phyloP scores from a whole-genome alignment of 2,888 invertebrate species.

The Halictus quadricinctus region DNA sequence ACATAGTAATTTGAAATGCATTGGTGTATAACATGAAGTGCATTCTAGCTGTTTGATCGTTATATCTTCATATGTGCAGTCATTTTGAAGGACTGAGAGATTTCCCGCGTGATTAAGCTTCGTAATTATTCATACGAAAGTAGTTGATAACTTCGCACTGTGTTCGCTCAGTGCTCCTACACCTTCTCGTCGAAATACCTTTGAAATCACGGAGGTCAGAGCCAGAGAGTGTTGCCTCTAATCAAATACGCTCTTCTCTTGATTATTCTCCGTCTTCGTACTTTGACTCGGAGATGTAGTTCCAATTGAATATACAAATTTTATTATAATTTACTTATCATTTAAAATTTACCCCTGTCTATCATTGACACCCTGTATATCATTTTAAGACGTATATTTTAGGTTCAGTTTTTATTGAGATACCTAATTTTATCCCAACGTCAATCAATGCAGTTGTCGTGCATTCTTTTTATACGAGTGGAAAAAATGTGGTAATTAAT shows the following conservation, averaged over 20 bases:
- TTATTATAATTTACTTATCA: background rate
- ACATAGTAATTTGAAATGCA: background rate
- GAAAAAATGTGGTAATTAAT: too few relatives aligned
- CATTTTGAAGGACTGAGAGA: constrained; percentile 71
- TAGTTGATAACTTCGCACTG: constrained; percentile 54
- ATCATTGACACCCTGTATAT: too few relatives aligned
- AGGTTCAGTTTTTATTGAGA: too few relatives aligned
- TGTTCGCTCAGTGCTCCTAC: constrained; percentile 8
- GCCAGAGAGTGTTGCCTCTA: constrained; percentile 30
- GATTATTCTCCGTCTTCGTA: constrained; percentile 11
- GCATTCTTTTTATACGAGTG: too few relatives aligned
- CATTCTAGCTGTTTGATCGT: constrained; percentile 3
- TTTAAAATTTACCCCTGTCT: too few relatives aligned
- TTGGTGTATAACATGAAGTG: background rate
- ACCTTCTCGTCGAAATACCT: constrained; percentile 1
- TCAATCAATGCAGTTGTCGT: too few relatives aligned
- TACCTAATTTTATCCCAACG: too few relatives aligned
- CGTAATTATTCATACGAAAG: constrained; percentile 56
- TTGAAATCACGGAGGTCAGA: constrained; percentile 21
- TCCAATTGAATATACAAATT: constrained; percentile 12
- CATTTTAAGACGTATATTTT: too few relatives aligned
- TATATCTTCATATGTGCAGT: constrained; percentile 34
- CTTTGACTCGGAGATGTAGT: constrained; percentile 1
- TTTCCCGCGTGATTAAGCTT: constrained; percentile 43
- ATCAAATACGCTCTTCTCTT: constrained; percentile 46